These are phyloP conservation scores for Synaphobranchus kaupii DNA, from an alignment of 2,797 vertebrate genomes.

Conservation along the genomic window DNA sequence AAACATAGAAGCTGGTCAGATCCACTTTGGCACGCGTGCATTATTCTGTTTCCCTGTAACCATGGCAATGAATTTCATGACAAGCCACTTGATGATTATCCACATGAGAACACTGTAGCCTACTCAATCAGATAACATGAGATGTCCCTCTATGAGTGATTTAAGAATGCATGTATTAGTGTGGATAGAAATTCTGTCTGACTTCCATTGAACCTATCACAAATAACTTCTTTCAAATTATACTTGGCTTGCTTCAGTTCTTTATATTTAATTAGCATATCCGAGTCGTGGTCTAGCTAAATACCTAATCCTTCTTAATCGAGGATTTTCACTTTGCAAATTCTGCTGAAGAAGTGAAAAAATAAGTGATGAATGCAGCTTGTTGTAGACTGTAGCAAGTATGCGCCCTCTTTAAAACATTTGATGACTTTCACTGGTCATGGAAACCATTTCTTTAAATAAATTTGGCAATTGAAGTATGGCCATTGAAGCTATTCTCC, in stretches of 20 bases:
- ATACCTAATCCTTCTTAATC: no score
- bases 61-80: not conserved
- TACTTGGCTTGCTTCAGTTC: not conserved
- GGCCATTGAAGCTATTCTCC: not conserved
- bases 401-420: not conserved
- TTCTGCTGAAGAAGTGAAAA: no score
- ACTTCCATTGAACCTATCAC: not conserved
- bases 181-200: not conserved
- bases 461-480: not conserved
- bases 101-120: not conserved
- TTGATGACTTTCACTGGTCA: not conserved
- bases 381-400: not conserved
- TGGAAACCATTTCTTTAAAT: not conserved
- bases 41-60: not conserved
- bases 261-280: not conserved
- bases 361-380: not conserved
- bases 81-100: not conserved
- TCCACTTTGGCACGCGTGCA: not conserved
- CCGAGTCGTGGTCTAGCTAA: not conserved
- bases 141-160: not conserved
- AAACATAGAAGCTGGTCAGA: not conserved
- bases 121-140: not conserved
- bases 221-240: not conserved
- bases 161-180: not conserved
- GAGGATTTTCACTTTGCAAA: no score